Evolutionary conservation across 2,797 vertebrate species (phyloP).

Genomic region (Hippopotamyrus pictus): DNA sequence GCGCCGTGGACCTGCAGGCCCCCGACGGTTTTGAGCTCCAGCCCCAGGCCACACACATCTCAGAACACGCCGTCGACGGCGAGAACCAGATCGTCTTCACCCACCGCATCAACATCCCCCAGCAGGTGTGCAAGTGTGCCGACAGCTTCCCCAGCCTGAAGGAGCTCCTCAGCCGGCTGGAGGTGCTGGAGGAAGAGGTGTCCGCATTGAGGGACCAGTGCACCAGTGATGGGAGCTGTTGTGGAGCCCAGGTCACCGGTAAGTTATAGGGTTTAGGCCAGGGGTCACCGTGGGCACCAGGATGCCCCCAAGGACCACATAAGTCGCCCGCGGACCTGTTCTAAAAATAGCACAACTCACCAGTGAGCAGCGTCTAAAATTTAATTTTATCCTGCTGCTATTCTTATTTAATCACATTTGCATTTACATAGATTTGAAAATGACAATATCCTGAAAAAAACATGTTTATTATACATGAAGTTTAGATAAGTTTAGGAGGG

Average conservation of each 20-base stretch:
- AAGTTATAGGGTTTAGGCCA: conserved; percentile 21
- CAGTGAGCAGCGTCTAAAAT: too few relatives aligned
- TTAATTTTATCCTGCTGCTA: too few relatives aligned
- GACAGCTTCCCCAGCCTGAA: conserved; percentile 71
- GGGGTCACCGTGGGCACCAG: too few relatives aligned
- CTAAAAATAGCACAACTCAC: too few relatives aligned
- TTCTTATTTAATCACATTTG: too few relatives aligned
- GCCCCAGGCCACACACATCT: conserved; percentile 50
- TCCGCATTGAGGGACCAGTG: conserved; percentile 81
- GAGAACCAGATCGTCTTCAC: conserved; percentile 94
- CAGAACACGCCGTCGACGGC: conserved; percentile 68
- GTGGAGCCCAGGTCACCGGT: conserved; percentile 72
- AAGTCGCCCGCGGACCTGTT: too few relatives aligned
- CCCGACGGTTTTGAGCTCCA: conserved; percentile 27
- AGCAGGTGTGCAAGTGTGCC: conserved; percentile 73
- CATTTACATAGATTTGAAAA: too few relatives aligned
- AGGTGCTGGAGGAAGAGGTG: conserved; percentile 82
- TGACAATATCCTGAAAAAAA: too few relatives aligned
- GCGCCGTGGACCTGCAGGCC: conserved; percentile 76
- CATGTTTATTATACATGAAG: too few relatives aligned
- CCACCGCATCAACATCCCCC: conserved; percentile 90
- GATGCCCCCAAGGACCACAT: too few relatives aligned
- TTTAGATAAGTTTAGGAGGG: too few relatives aligned
- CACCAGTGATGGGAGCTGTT: conserved; percentile 58
- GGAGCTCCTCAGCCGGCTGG: conserved; percentile 80